A percentile compares a stretch with the other conserved stretches of the same genome.
phyloP scores from a whole-genome alignment of 1,140 invertebrate species.

The Anagrus nilaparvatae region DNA sequence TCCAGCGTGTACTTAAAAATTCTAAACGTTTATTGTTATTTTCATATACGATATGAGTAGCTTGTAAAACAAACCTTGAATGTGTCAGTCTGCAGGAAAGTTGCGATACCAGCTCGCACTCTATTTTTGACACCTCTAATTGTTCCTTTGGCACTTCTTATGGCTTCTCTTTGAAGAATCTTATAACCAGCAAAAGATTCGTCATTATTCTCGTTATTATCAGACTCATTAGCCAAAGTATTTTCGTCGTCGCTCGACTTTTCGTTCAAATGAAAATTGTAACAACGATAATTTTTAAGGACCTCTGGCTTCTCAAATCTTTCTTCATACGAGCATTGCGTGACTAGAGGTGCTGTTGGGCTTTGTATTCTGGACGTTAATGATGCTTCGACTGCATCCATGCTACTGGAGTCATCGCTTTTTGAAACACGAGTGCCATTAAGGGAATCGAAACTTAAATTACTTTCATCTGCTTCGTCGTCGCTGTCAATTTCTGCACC shows the following conservation, averaged over 20 bases:
- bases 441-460: slow-evolving; percentile 61
- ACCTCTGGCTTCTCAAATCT: slow-evolving; percentile 41
- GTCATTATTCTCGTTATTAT: slow-evolving; percentile 41
- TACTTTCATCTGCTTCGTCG: slow-evolving; percentile 58
- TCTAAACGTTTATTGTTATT: background rate
- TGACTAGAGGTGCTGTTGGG: slow-evolving; percentile 39
- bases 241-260: slow-evolving; percentile 46
- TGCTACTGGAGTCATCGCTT: slow-evolving; percentile 16
- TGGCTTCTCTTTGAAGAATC: slow-evolving; percentile 60
- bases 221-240: slow-evolving; percentile 22
- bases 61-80: slow-evolving; percentile 50
- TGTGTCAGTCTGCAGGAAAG: slow-evolving; percentile 74
- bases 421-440: slow-evolving; percentile 45
- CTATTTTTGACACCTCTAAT: slow-evolving; percentile 88
- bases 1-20: no score
- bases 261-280: slow-evolving; percentile 74
- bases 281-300: slow-evolving; percentile 61
- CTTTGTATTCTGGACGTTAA: slow-evolving; percentile 24
- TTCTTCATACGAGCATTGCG: slow-evolving; percentile 59
- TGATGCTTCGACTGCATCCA: background rate
- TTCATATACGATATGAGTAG: background rate
- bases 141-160: slow-evolving; percentile 81
- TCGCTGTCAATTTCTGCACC: slow-evolving; percentile 52
- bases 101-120: slow-evolving; percentile 86
- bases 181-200: slow-evolving; percentile 74